Conservation (phyloP, 2,113 vertebrate species). For the Pseudonaja textilis region DNA sequence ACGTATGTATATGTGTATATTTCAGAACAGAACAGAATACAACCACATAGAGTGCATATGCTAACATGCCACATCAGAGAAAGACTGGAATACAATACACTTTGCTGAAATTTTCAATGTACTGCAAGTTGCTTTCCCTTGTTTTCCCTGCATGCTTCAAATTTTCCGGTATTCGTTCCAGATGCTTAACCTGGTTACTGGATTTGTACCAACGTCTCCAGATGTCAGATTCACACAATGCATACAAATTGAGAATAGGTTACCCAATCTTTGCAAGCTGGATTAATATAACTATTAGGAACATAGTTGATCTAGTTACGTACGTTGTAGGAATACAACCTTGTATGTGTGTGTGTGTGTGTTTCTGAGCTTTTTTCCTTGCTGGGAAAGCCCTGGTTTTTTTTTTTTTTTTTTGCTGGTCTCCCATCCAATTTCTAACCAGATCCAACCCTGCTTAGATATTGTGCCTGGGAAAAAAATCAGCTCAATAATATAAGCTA, state of each 20-base stretch:
- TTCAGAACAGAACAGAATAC: too few species aligned
- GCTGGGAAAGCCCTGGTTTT: neutral
- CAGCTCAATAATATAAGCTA: neutral
- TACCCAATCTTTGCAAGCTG: neutral
- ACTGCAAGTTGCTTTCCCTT: neutral
- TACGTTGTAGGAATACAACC: neutral
- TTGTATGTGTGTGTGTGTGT: fast-evolving
- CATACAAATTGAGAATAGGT: neutral
- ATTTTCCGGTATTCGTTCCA: neutral
- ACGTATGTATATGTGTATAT: too few species aligned
- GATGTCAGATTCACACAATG: neutral
- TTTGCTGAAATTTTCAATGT: neutral
- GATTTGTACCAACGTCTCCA: neutral
- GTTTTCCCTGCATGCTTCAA: neutral
- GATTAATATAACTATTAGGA: neutral
- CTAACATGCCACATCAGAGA: neutral
- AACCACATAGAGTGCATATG: neutral
- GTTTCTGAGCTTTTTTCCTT: neutral
- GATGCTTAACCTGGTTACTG: neutral
- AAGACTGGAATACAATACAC: neutral
- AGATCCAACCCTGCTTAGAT: neutral
- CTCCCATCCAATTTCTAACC: neutral
- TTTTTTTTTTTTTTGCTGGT: neutral
- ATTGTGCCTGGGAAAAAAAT: neutral
- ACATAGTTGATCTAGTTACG: neutral